Base-by-base conservation (phyloP, 2,797 vertebrate species). In the Enteromius treurensis region DNA sequence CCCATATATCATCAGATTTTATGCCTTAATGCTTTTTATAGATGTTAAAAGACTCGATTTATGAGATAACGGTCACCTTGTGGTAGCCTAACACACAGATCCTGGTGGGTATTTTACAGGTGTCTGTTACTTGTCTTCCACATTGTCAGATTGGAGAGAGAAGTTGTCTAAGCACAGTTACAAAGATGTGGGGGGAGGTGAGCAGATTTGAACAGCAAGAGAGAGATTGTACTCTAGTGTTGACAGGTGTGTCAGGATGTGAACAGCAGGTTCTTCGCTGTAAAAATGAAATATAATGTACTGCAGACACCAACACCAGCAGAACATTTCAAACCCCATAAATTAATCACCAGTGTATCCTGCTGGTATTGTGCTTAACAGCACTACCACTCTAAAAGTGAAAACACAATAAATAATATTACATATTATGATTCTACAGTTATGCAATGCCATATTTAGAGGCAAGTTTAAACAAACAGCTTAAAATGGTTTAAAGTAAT, bases 21-120 rank as follows among this genome's bases (percentile, higher is more conserved):
- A 77, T 1, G 6, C 51, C 51, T 37, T 76, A 76, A 40, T 58
- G 73, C 21, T 58, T 76, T 76, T 58, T 58, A 70, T 58, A 80
- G 65, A 70, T 53, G 67, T 26, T 42, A 58, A 80, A 80, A 21
- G 49, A 58, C 67, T 76, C 51, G 23, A 77, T 77, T 77, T 62
- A 60, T 62, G 7, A 62, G 55, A 77, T 77, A 62, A 62, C 37
- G 37, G 23, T 76, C 79, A 80, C 67, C 67, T 70, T 34, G 68
- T 7, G 21, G 68, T 4, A 55, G 21, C 60, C 60, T 62, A 29
- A 62, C 21, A 23, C 73, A 55, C 17, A 75, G 10, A 58, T 26
- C 51, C 78, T 51, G 15, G 37, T 80, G 51, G 77, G 68, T 81
- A 62, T 47, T 81, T 60, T 62, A 79, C 32, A 68, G 64, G 62